These are phyloP conservation scores for Molossus alvarezi DNA, from an alignment of 2,797 vertebrate species.

Conservation along the genomic window DNA sequence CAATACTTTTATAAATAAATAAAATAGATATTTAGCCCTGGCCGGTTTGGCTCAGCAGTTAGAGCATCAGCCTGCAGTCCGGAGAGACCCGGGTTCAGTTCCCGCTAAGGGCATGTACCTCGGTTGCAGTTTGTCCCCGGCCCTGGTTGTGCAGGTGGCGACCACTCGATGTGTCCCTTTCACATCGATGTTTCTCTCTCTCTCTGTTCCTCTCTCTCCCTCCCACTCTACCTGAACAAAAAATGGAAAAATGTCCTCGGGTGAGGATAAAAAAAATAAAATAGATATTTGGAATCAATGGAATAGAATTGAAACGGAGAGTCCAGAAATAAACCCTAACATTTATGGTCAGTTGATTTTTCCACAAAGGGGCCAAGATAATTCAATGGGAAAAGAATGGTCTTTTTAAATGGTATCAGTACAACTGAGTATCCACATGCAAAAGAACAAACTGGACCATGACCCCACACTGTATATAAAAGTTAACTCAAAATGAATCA, in stretches of 20 bases:
- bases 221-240: no score
- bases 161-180: no score
- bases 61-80: no score
- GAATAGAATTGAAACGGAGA: neutral
- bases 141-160: no score
- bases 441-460: neutral
- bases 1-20: no score
- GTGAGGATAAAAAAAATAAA: neutral
- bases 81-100: no score
- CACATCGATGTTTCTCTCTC: no score
- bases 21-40: neutral
- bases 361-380: neutral
- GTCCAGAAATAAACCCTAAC: constrained; percentile 20
- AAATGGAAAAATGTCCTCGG: no score
- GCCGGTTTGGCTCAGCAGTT: no score
- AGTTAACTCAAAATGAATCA: neutral
- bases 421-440: neutral
- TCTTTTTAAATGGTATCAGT: neutral
- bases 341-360: neutral
- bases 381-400: neutral
- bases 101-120: no score
- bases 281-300: neutral
- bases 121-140: no score
- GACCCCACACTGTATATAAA: neutral
- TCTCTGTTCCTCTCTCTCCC: no score